A percentile compares a stretch with the other conserved stretches of the same genome.
These are phyloP conservation scores for Ditylenchus dipsaci DNA, from an alignment of 1,140 invertebrate genomes.

Conservation along the genomic window DNA sequence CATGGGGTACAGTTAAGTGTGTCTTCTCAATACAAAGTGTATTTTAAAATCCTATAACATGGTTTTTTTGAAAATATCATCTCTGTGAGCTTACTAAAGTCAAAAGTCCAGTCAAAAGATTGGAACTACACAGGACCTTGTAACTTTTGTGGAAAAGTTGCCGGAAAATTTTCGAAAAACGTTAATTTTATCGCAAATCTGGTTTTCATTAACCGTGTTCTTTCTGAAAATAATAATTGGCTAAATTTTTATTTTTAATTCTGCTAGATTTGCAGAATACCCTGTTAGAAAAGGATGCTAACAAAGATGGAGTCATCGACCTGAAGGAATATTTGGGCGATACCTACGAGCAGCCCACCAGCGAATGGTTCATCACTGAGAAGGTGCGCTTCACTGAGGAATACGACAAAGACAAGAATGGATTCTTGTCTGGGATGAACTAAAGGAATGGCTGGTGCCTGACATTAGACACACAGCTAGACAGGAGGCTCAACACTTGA, in stretches of 20 bases:
- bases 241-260: background rate
- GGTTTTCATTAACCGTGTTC: no score
- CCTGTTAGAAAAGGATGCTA: constrained; percentile 75
- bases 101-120: no score
- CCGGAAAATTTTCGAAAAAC: no score
- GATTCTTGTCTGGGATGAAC: constrained; percentile 74
- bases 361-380: constrained; percentile 68
- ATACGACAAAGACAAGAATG: constrained; percentile 81
- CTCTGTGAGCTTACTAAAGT: no score
- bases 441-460: constrained; percentile 82
- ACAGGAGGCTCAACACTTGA: constrained; percentile 85
- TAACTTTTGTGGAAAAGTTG: no score
- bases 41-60: no score
- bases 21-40: no score
- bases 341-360: constrained; percentile 66
- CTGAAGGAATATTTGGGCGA: constrained; percentile 58
- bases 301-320: constrained; percentile 70
- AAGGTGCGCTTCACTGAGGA: constrained; percentile 85
- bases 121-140: no score
- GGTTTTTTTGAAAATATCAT: no score
- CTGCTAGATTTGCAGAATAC: constrained; percentile 68
- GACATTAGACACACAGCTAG: constrained; percentile 78
- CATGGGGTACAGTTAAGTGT: no score
- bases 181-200: no score
- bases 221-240: no score